Conservation (phyloP, 2,888 invertebrate genomes). For the Drosophila nr. fundita region DNA sequence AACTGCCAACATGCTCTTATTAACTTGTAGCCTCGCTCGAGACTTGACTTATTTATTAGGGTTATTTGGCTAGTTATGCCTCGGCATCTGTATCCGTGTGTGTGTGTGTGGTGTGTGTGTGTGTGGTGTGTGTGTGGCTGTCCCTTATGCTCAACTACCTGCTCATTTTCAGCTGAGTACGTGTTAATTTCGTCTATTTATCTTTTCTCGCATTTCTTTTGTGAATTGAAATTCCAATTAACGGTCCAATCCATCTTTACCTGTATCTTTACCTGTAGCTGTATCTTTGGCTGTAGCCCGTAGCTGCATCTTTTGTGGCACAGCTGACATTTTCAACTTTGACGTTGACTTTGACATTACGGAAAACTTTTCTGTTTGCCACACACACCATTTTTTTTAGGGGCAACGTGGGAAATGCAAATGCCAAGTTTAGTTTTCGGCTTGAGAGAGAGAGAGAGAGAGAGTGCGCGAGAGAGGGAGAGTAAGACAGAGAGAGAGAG, state of each 20-base stretch:
- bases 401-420: constrained; percentile 77
- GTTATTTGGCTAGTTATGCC: constrained; percentile 63
- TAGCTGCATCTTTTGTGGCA: constrained; percentile 30
- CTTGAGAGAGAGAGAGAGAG: constrained; percentile 10
- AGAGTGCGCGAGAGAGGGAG: neutral
- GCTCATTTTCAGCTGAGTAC: constrained; percentile 77
- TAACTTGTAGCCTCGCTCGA: constrained; percentile 51
- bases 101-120: constrained; percentile 1
- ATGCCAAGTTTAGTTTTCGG: constrained; percentile 48
- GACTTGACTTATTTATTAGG: constrained; percentile 78
- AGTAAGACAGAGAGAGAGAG: constrained; percentile 11
- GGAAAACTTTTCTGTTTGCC: neutral
- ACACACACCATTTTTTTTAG: constrained; percentile 7
- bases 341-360: constrained; percentile 52
- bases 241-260: constrained; percentile 41
- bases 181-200: constrained; percentile 78
- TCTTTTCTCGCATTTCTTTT: constrained; percentile 21
- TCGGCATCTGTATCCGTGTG: neutral
- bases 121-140: constrained; percentile 24
- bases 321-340: constrained; percentile 58
- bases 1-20: constrained; percentile 13
- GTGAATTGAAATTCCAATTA: constrained; percentile 71
- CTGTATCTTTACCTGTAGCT: neutral
- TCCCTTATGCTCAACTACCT: constrained; percentile 65
- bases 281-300: constrained; percentile 4